Conservation (phyloP, 2,797 vertebrate species). For the Macropodus opercularis region DNA sequence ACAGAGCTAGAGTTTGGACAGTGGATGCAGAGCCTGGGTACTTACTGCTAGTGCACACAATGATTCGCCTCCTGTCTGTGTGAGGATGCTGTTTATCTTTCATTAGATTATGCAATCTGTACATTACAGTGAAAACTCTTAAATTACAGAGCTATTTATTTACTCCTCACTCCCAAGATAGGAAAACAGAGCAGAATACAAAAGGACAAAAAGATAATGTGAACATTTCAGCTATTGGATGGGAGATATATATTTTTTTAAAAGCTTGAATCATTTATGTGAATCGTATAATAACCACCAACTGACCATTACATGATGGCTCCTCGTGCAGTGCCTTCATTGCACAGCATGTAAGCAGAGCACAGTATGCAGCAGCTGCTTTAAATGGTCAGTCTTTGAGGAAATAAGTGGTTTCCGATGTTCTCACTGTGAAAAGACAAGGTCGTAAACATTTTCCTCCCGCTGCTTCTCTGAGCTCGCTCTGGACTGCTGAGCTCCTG, state of each 20-base stretch:
- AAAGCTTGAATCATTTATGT: background rate
- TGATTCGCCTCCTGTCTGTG: conserved; percentile 37
- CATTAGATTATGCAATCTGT: conserved; percentile 62
- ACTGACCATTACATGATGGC: conserved; percentile 2
- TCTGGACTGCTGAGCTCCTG: conserved; percentile 12
- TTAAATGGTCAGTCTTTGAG: conserved; percentile 19
- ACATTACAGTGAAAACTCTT: conserved; percentile 33
- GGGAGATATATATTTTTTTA: conserved; percentile 8
- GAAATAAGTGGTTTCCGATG: conserved; percentile 33
- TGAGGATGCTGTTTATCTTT: conserved; percentile 63
- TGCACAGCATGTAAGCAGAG: conserved; percentile 1
- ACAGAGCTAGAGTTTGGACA: conserved; percentile 60
- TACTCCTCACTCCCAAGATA: background rate
- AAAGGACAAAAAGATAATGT: conserved; percentile 5
- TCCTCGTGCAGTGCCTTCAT: conserved; percentile 4
- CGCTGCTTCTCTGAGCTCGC: conserved; percentile 13
- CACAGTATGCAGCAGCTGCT: conserved; percentile 17
- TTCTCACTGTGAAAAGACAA: conserved; percentile 11
- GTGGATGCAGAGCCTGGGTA: conserved; percentile 59
- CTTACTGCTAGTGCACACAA: conserved; percentile 62
- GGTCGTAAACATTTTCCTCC: conserved; percentile 15
- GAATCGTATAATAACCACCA: background rate
- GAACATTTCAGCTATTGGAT: background rate
- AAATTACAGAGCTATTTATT: conserved; percentile 16
- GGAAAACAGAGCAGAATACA: background rate